These are phyloP conservation scores for Pedicia rivosa DNA, from an alignment of 2,888 invertebrate species.

Conservation along the genomic window DNA sequence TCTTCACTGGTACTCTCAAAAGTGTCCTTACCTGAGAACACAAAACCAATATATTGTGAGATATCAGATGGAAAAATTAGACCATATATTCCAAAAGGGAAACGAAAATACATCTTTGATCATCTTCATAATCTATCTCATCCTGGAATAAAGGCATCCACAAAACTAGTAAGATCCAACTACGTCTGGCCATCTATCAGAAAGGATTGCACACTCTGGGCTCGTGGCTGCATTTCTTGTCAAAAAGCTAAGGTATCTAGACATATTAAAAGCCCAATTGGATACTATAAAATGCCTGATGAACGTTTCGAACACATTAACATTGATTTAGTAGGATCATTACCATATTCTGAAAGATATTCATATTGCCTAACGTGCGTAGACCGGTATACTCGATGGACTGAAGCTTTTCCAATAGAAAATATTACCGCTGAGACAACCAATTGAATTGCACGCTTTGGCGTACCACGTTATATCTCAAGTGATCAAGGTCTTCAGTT, in stretches of 20 bases:
- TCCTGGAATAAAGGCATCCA: conserved; percentile 6
- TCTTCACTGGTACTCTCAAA: too few species aligned
- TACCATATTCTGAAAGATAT: conserved; percentile 18
- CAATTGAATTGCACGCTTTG: conserved; percentile 8
- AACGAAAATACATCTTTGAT: conserved; percentile 10
- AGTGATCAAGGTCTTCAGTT: conserved; percentile 12
- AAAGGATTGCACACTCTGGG: background rate
- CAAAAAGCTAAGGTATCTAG: conserved; percentile 1
- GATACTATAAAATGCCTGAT: background rate
- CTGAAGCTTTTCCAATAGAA: background rate
- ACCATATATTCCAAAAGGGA: conserved; percentile 11
- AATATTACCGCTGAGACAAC: conserved; percentile 8
- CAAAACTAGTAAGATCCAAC: conserved; percentile 6
- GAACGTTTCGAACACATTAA: conserved; percentile 21
- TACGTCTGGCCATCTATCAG: conserved; percentile 9
- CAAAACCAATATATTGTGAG: too few species aligned
- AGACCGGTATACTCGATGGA: conserved; percentile 2
- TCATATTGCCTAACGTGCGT: conserved; percentile 5
- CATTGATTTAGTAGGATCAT: conserved; percentile 28
- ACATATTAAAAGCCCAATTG: background rate
- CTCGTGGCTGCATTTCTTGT: background rate
- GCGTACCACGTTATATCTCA: conserved; percentile 8
- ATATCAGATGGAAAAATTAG: conserved; percentile 6
- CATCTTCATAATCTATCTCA: conserved; percentile 11
- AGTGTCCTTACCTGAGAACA: too few species aligned